Evolutionary conservation across 2,797 vertebrate species (phyloP), one percentile per base, ranked within the genome.

Genomic region (Alca torda): DNA sequence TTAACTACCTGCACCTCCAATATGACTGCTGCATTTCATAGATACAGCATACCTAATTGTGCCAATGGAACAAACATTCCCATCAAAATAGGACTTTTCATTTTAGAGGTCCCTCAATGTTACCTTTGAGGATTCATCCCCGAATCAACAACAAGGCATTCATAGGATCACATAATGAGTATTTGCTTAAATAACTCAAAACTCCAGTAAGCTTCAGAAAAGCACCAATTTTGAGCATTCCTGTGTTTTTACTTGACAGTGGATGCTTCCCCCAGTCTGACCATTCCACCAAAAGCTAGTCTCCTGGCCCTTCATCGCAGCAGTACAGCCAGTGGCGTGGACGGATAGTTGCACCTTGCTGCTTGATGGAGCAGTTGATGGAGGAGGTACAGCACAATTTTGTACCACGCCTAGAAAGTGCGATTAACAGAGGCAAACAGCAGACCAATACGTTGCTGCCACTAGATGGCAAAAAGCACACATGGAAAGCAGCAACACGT

Each of bases 391-490:
- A 67, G 57, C 50, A 78, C 25, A 39, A 26, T 41, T 84, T 61
- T 43, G 28, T 33, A 43, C n/a, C 9, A 0, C 1, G 5, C 15
- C 39, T 45, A 46, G 18, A 53, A 92, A 59, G 39, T 5, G 16
- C 19, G n/a, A 63, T 12, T 72, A 18, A 16, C 35, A 43, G 26
- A 80, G 13, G 12, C 25, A 80, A 73, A 46, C 16, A 12, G 26
- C 9, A 39, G 53, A 63, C 4, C 3, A 41, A 45, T 23, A 54
- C 2, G 0, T n/a, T 59, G 56, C 35, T 80, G 64, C 93, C 96
- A 56, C 94, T 94, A 97, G 94, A 85, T 95, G 95, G 96, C 96
- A 95, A 83, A 65, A 93, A 45, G 26, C 1, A 6, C 60, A 35
- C n/a, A 10, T 1, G 33, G 23, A 87, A 91, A 87, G 51, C 35